These are phyloP conservation scores for Carcina quercana DNA, from an alignment of 2,888 invertebrate genomes.

Conservation along the genomic window DNA sequence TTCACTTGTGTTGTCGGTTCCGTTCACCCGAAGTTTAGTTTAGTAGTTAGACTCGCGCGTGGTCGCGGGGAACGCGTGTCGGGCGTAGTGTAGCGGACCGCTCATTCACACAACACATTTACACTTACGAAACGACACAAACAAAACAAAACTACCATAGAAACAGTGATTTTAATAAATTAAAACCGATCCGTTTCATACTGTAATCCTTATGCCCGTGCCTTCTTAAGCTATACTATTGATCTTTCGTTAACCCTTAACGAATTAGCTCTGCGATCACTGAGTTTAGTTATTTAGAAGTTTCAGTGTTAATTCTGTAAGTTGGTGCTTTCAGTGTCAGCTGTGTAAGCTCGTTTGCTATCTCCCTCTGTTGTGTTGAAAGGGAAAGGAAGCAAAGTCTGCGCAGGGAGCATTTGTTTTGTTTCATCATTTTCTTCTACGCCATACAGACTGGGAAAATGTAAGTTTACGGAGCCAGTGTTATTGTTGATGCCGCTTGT, in stretches of 20 bases:
- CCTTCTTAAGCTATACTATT: slow-evolving; percentile 25
- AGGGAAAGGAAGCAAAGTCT: slow-evolving; percentile 58
- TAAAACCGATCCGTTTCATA: slow-evolving; percentile 25
- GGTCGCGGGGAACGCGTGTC: slow-evolving; percentile 49
- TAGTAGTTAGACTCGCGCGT: slow-evolving; percentile 54
- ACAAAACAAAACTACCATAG: slow-evolving; percentile 33
- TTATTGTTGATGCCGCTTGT: too few relatives aligned
- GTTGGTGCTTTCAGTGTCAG: slow-evolving; percentile 66
- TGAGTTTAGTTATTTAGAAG: slow-evolving; percentile 30
- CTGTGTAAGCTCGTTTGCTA: slow-evolving; percentile 48
- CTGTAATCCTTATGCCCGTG: slow-evolving; percentile 28
- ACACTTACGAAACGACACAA: slow-evolving; percentile 48
- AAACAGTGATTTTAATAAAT: slow-evolving; percentile 35
- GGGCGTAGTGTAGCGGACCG: slow-evolving; percentile 38
- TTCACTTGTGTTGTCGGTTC: slow-evolving; percentile 32
- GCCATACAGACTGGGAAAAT: slow-evolving; percentile 50
- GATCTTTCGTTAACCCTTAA: slow-evolving; percentile 29
- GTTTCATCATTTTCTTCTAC: slow-evolving; percentile 57
- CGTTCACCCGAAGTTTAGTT: slow-evolving; percentile 46
- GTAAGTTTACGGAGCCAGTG: slow-evolving; percentile 45
- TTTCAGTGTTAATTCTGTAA: slow-evolving; percentile 50
- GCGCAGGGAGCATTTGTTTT: slow-evolving; percentile 52
- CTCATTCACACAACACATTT: slow-evolving; percentile 44
- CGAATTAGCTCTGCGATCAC: slow-evolving; percentile 33
- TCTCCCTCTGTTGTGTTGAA: slow-evolving; percentile 52